phyloP scores from a whole-genome alignment of 2,888 invertebrate species.

The Campoletis raptor region DNA sequence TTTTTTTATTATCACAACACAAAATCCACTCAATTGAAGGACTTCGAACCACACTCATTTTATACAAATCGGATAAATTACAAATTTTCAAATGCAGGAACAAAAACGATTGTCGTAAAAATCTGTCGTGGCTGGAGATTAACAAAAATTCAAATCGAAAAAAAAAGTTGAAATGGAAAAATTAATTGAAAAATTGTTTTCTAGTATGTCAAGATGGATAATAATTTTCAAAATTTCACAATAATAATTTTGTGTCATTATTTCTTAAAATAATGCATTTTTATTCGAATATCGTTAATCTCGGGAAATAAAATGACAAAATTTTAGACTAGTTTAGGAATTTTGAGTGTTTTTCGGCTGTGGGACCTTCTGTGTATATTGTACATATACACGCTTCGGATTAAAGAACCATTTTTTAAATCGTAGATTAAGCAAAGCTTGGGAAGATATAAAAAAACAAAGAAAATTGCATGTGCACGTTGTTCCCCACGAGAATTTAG shows the following conservation, averaged over 20 bases:
- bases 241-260: background rate
- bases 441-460: slow-evolving; percentile 31
- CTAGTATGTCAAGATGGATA: background rate
- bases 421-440: slow-evolving; percentile 60
- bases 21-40: background rate
- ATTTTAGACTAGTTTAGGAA: slow-evolving; percentile 39
- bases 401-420: slow-evolving; percentile 59
- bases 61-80: background rate
- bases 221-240: background rate
- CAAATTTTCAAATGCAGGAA: background rate
- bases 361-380: slow-evolving; percentile 46
- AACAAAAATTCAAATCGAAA: background rate
- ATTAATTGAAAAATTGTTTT: too few species aligned
- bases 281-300: background rate
- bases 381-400: slow-evolving; percentile 46
- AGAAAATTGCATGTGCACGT: slow-evolving; percentile 42
- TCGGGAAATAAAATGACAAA: slow-evolving; percentile 1
- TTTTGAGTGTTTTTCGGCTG: slow-evolving; percentile 55
- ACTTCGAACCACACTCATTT: background rate
- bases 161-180: too few species aligned
- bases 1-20: background rate
- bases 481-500: slow-evolving; percentile 35
- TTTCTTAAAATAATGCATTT: background rate
- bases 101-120: background rate
- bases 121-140: background rate